Conservation (phyloP, 2,797 vertebrate genomes). For the Microctenopoma steveboyesi region DNA sequence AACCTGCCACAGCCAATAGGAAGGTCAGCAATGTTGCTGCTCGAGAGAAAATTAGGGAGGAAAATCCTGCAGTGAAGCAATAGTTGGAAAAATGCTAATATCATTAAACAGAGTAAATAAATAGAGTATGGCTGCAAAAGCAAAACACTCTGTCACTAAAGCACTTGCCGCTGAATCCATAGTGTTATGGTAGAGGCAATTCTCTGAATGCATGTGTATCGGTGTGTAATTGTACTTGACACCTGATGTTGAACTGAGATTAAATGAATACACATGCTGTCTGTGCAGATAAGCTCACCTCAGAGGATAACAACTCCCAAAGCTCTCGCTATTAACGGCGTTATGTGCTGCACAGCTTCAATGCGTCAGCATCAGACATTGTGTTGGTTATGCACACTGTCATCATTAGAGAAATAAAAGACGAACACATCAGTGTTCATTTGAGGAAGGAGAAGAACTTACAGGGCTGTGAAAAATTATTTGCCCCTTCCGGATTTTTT, state of each 20-base stretch:
- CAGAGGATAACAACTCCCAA: constrained; percentile 61
- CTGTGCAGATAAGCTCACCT: constrained; percentile 68
- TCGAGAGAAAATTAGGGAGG: constrained; percentile 64
- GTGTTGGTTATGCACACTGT: constrained; percentile 31
- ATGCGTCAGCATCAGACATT: constrained; percentile 40
- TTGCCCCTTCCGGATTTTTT: too few relatives aligned
- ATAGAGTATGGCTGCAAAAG: constrained; percentile 7
- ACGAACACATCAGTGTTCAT: constrained; percentile 6
- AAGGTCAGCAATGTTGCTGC: constrained; percentile 63
- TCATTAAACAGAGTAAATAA: not conserved
- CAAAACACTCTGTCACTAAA: constrained; percentile 1
- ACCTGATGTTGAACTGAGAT: constrained; percentile 72
- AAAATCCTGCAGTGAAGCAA: constrained; percentile 53
- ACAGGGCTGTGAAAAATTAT: not conserved
- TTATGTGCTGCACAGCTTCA: constrained; percentile 48
- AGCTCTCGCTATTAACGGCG: constrained; percentile 56
- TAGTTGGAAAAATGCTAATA: constrained; percentile 9
- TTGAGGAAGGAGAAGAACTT: constrained; percentile 9
- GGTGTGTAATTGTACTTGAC: constrained; percentile 54
- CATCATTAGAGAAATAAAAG: constrained; percentile 17
- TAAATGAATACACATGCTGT: constrained; percentile 66
- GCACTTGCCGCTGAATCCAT: constrained; percentile 17
- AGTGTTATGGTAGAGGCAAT: constrained; percentile 29
- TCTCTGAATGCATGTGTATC: constrained; percentile 28
- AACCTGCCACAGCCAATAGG: constrained; percentile 71